Base-by-base conservation (phyloP, 2,113 vertebrate genomes). In the Chelonoidis abingdonii region DNA sequence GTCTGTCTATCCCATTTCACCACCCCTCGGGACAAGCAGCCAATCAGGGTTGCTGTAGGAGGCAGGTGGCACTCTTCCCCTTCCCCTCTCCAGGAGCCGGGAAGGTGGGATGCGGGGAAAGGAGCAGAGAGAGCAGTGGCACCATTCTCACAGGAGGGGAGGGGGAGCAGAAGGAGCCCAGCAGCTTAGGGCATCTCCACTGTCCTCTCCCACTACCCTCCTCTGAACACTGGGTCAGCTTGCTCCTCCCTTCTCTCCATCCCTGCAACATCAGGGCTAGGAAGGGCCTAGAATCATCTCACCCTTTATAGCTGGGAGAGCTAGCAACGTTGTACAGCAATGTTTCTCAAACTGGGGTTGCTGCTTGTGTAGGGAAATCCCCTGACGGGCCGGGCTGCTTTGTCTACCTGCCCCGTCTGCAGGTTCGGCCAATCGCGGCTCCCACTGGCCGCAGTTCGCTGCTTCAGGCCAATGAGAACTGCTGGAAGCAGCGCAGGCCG, bases 1-100 rank as follows among this genome's bases (percentile, higher is more conserved):
- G 31, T 69, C 62, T 35, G 14, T 17, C 16, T 69, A n/a, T n/a
- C 14, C 35, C 35, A n/a, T n/a, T n/a, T 16, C 14, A 8, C 35
- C 35, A 69, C 65, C 65, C 8, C 35, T n/a, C 35, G 38, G 38
- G 72, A 44, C n/a, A 44, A 75, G 22, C 10, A 75, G n/a, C 72
- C 38, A 75, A 41, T 75, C 72, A 44, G 72, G 38, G 38, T 11
- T 75, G 38, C 72, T 75, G 38, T 38, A 94, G 24, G 27, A 0
- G 0, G 10, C 4, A 0, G 10, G 62, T 14, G 83, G 72, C 25
- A 25, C 62, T 65, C 62, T 65, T n/a, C 13, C 16, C 31, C 12
- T 4, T 16, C 6, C 62, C 35, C 62, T 31, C 31, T 65, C 14
- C 31, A 65, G 62, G 8, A 69, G 65, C 35, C 17, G 5, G 65